These are phyloP conservation scores for Rhynchophorus ferrugineus DNA, from an alignment of 1,140 invertebrate species.

Conservation along the genomic window DNA sequence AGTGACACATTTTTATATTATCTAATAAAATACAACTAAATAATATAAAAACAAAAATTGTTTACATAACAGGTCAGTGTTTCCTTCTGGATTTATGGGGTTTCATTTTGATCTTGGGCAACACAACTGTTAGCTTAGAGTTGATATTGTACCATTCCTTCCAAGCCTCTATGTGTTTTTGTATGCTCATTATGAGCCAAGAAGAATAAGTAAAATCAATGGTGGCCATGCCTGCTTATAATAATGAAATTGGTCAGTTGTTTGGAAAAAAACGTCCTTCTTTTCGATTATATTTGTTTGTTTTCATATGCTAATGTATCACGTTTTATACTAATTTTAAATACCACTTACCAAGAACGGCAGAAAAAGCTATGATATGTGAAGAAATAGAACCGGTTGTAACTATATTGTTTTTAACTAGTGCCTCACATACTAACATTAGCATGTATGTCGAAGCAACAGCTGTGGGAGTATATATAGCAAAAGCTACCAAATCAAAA, in stretches of 20 bases:
- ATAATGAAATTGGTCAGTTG: not conserved
- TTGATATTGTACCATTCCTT: constrained; percentile 35
- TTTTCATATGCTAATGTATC: no score
- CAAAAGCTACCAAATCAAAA: constrained; percentile 32
- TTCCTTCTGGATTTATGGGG: constrained; percentile 13
- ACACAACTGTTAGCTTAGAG: constrained; percentile 30
- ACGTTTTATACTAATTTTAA: no score
- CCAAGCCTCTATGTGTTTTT: constrained; percentile 36
- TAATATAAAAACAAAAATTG: no score
- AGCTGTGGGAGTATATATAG: constrained; percentile 37
- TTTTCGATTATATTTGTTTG: no score
- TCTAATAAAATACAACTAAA: no score
- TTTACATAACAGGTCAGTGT: no score
- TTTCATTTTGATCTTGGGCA: constrained; percentile 30
- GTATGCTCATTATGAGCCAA: constrained; percentile 34
- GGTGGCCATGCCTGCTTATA: constrained; percentile 34
- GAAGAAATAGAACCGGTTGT: constrained; percentile 24
- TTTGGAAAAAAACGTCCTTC: not conserved
- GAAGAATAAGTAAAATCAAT: constrained; percentile 40
- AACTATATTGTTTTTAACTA: constrained; percentile 28
- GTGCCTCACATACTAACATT: constrained; percentile 35
- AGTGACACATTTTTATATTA: no score
- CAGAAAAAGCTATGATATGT: constrained; percentile 34
- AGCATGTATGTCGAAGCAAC: constrained; percentile 37
- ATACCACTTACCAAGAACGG: constrained; percentile 33